These are phyloP conservation scores for Capitella teleta DNA, from an alignment of 1,140 invertebrate species.

Conservation along the genomic window DNA sequence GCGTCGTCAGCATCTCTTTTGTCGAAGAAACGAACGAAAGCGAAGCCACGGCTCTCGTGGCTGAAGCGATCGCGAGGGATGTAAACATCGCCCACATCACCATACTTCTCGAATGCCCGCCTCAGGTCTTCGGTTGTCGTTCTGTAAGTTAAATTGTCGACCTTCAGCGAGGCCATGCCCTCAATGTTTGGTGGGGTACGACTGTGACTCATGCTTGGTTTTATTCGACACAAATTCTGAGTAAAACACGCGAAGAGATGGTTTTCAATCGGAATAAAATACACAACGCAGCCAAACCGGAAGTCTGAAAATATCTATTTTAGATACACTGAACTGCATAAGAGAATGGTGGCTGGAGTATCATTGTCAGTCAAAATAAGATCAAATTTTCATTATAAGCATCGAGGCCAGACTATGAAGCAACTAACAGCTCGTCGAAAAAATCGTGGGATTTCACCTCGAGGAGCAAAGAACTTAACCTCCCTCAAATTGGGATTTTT, in stretches of 20 bases:
- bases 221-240: neutral
- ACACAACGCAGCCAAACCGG: too few relatives aligned
- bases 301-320: too few relatives aligned
- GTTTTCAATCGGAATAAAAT: too few relatives aligned
- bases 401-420: too few relatives aligned
- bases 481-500: too few relatives aligned
- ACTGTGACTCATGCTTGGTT: neutral
- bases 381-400: too few relatives aligned
- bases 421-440: too few relatives aligned
- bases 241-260: neutral
- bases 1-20: conserved; percentile 88
- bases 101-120: conserved; percentile 89
- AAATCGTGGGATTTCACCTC: too few relatives aligned
- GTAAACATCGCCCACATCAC: conserved; percentile 95
- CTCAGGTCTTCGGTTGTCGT: conserved; percentile 90
- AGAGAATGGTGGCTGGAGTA: too few relatives aligned
- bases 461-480: too few relatives aligned
- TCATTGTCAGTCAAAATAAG: too few relatives aligned
- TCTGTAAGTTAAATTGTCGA: conserved; percentile 93
- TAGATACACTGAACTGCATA: too few relatives aligned
- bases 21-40: conserved; percentile 93
- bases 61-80: conserved; percentile 91
- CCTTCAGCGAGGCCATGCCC: conserved; percentile 94
- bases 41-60: conserved; percentile 88
- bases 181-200: conserved; percentile 63